phyloP scores from a whole-genome alignment of 2,113 vertebrate species.

The Sorex araneus region DNA sequence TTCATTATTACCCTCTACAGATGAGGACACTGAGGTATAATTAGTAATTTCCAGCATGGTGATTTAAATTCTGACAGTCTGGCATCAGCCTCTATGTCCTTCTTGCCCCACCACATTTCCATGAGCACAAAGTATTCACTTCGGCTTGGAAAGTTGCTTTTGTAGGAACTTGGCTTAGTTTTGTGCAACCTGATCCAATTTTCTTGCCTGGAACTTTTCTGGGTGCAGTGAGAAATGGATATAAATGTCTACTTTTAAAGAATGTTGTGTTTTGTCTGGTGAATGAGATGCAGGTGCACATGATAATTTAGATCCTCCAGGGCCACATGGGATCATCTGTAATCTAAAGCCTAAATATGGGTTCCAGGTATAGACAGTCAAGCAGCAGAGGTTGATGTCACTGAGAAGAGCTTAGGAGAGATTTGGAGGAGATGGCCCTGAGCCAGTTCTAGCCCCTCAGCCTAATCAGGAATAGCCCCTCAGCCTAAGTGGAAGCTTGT shows the following conservation, averaged over 20 bases:
- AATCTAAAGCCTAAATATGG: background rate
- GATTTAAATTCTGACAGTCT: background rate
- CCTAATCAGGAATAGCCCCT: constrained; percentile 37
- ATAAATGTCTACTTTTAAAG: background rate
- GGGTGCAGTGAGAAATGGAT: constrained; percentile 1
- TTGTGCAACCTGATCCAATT: constrained; percentile 22
- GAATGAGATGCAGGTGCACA: background rate
- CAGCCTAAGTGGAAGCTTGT: constrained; percentile 60
- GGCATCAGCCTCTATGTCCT: background rate
- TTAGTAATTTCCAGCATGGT: background rate
- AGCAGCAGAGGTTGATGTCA: constrained; percentile 3
- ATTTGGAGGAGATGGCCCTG: background rate
- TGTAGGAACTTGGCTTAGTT: background rate
- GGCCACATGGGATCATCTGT: background rate
- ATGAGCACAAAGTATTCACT: background rate
- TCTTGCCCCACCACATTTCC: constrained; percentile 10
- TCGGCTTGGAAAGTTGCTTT: constrained; percentile 8
- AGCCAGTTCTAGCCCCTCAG: constrained; percentile 49
- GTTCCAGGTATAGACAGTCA: constrained; percentile 25
- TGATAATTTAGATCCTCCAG: background rate
- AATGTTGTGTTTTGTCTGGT: constrained; percentile 41
- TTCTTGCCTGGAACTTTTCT: constrained; percentile 37
- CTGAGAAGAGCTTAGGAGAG: constrained; percentile 27
- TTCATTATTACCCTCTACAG: background rate
- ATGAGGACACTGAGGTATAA: constrained; percentile 10